Conservation (phyloP, 2,888 invertebrate species). For the Pherbina coryleti region DNA sequence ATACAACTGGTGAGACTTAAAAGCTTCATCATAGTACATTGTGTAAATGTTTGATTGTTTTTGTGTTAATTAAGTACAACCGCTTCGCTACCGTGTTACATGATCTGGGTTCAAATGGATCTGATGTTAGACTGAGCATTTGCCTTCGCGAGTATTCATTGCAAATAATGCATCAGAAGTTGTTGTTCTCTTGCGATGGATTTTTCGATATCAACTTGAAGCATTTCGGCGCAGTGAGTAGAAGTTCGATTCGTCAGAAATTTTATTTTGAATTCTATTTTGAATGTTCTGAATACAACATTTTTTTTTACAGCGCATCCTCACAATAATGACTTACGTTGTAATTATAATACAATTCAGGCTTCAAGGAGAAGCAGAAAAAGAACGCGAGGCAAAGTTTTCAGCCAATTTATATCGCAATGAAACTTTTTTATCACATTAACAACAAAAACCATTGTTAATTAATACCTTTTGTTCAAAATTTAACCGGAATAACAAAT, state of each 20-base stretch:
- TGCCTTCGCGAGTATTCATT: constrained; percentile 59
- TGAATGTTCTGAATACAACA: not conserved
- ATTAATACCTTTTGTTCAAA: no score
- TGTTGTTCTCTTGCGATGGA: constrained; percentile 60
- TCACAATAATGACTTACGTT: constrained; percentile 57
- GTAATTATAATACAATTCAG: constrained; percentile 64
- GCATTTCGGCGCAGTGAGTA: constrained; percentile 58
- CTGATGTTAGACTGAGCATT: constrained; percentile 48
- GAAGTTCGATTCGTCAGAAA: not conserved
- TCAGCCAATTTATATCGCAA: not conserved
- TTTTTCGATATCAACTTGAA: constrained; percentile 62
- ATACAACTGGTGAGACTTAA: constrained; percentile 52
- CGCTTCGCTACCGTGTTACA: constrained; percentile 54
- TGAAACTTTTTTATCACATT: not conserved
- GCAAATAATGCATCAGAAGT: constrained; percentile 60
- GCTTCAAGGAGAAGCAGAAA: constrained; percentile 55
- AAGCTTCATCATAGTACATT: not conserved
- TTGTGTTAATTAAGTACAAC: constrained; percentile 58
- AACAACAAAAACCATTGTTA: no score
- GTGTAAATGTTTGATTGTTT: not conserved
- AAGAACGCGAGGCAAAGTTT: not conserved
- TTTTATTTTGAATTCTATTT: not conserved
- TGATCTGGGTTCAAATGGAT: constrained; percentile 51
- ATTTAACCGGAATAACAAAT: no score
- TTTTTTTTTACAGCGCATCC: constrained; percentile 53